Base-by-base conservation (phyloP, 2,888 invertebrate genomes). In the Epirrhoe alternata region DNA sequence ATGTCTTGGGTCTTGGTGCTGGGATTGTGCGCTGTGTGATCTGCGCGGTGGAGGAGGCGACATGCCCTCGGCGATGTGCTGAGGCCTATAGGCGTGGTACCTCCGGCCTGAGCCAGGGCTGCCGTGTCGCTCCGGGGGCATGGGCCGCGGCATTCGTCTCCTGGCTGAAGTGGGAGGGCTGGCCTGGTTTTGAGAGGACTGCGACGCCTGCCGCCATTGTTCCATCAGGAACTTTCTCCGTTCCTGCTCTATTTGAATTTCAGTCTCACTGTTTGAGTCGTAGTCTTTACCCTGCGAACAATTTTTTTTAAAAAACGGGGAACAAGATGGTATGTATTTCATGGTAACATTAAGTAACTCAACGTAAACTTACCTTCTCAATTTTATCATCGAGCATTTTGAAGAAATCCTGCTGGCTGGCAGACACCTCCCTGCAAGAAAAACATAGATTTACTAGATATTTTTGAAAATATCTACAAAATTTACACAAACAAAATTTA, bases 381-480 rank as follows among this genome's bases (percentile, higher is more conserved):
- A 98, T 98, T 94, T 97, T 98, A 79, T 97, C 97, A 86, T 98
- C 98, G 78, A 98, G 94, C 97, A 97, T 97, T 87, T 96, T 97
- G 94, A 98, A 98, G 94, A 98, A 98, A 85, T 98, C 97, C 84
- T 97, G 95, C 90, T 98, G 98, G 86, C 98, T 98, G 72, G 95
- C 95, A 69, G 97, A 97, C 86, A 97, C 95, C 94, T 97, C 97
- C 86, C 97, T 97, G 95, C 8, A 68, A 66, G 1, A 58, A 7
- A 38, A 59, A 42, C 7, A 5, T 35, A 35, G 1, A 16, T 16
- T 53, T 53, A 6, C 14, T 12, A 42, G 38, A 42, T 42, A 42
- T 42, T 42, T 33, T n/a, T n/a, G n/a, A n/a, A n/a, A n/a, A n/a
- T n/a, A n/a, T n/a, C n/a, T n/a, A n/a, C n/a, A n/a, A n/a, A n/a